phyloP scores from a whole-genome alignment of 2,888 invertebrate species.

The Girardia tigrina region DNA sequence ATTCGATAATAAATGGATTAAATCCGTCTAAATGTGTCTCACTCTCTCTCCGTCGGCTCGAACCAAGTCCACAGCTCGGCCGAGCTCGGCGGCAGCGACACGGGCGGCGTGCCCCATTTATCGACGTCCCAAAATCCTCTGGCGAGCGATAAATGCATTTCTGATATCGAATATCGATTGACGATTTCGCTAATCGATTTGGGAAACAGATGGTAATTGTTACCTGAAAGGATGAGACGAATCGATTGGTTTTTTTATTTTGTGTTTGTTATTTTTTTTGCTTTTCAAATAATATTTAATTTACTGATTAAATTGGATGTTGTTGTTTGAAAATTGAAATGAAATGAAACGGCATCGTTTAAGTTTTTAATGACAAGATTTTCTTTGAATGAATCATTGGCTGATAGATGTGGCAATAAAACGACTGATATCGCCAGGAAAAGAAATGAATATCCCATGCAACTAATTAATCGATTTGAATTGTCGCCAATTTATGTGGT shows the following conservation, averaged over 20 bases:
- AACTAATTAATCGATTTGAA: too few species aligned
- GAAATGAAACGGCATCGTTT: background rate
- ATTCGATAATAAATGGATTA: too few species aligned
- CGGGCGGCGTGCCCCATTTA: conserved; percentile 80
- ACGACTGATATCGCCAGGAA: too few species aligned
- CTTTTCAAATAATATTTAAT: background rate
- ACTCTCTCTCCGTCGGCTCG: conserved; percentile 55
- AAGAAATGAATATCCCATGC: too few species aligned
- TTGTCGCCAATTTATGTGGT: too few species aligned
- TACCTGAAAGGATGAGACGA: too few species aligned
- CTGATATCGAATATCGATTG: conserved; percentile 67
- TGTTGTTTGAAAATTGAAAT: background rate
- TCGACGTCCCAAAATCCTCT: conserved; percentile 84
- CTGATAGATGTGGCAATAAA: background rate
- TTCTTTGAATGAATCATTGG: background rate
- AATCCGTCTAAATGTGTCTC: too few species aligned
- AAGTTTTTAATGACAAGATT: background rate
- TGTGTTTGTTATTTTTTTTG: background rate
- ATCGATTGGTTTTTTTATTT: too few species aligned
- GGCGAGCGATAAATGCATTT: conserved; percentile 75
- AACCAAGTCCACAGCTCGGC: conserved; percentile 91
- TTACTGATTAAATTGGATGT: background rate
- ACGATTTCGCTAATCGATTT: conserved; percentile 75
- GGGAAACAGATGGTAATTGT: conserved; percentile 73
- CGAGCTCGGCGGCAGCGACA: conserved; percentile 70